Conservation (phyloP, 2,888 invertebrate species). For the Trypoxylon attenuatum region DNA sequence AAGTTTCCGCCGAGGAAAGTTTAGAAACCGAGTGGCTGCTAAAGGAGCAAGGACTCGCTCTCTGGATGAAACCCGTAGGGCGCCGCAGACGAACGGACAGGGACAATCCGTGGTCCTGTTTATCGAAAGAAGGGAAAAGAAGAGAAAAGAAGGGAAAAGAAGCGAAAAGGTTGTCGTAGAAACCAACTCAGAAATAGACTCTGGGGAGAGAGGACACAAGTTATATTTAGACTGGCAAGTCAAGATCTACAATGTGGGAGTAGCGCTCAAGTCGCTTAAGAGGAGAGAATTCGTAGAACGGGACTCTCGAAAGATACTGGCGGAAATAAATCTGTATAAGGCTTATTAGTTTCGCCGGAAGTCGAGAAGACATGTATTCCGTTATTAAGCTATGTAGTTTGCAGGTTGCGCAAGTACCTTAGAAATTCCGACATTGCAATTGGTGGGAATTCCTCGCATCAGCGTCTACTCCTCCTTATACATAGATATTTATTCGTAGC, state of each 20-base stretch:
- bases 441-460: no score
- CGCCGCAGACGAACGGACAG: not conserved
- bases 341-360: not conserved
- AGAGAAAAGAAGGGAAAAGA: no score
- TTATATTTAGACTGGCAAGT: conserved; percentile 51
- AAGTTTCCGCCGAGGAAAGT: conserved; percentile 10
- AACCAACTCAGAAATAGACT: conserved; percentile 51
- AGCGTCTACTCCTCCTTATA: no score
- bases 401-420: no score
- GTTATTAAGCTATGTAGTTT: no score
- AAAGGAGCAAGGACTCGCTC: conserved; percentile 5
- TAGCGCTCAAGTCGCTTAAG: conserved; percentile 30
- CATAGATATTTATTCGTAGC: not conserved
- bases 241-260: conserved; percentile 45
- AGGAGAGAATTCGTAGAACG: conserved; percentile 11
- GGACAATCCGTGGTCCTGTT: conserved; percentile 30
- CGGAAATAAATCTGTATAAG: not conserved
- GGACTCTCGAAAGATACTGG: not conserved
- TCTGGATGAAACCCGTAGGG: no score
- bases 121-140: conserved; percentile 49
- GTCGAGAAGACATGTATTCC: not conserved
- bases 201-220: conserved; percentile 22
- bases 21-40: conserved; percentile 9
- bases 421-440: no score
- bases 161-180: conserved; percentile 52